phyloP scores from a whole-genome alignment of 2,113 vertebrate species.

The Circaetus gallicus region DNA sequence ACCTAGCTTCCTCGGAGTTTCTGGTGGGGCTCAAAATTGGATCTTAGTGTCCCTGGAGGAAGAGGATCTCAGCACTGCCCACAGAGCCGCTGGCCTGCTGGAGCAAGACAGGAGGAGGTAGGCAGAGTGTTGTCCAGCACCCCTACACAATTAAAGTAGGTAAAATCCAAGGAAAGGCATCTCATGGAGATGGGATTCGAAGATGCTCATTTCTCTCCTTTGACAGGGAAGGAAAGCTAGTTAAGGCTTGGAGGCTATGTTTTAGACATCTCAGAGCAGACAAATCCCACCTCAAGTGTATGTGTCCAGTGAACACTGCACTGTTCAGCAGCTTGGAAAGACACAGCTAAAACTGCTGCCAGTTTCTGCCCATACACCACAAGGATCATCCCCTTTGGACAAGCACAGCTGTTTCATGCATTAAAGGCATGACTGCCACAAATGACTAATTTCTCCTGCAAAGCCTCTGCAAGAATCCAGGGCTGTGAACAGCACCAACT shows the following conservation, averaged over 20 bases:
- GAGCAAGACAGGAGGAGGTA: background rate
- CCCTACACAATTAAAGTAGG: background rate
- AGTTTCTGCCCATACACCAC: rapidly evolving
- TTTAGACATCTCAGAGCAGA: background rate
- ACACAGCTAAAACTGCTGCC: background rate
- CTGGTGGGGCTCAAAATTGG: background rate
- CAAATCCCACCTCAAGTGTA: background rate
- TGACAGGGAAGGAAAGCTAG: background rate
- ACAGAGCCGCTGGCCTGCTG: background rate
- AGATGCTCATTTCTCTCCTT: background rate
- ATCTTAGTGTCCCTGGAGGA: background rate
- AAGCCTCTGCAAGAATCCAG: background rate
- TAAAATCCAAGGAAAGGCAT: background rate
- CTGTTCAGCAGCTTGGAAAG: background rate
- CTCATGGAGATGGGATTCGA: background rate
- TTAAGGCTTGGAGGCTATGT: background rate
- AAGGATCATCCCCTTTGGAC: background rate
- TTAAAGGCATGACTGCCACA: background rate
- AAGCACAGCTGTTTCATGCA: background rate
- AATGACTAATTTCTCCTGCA: background rate
- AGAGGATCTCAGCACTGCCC: background rate
- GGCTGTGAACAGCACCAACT: background rate
- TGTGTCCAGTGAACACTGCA: background rate
- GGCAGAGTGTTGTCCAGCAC: background rate
- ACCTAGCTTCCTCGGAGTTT: background rate